Conservation (phyloP, 2,888 invertebrate species). For the Crossocerus cetratus region DNA sequence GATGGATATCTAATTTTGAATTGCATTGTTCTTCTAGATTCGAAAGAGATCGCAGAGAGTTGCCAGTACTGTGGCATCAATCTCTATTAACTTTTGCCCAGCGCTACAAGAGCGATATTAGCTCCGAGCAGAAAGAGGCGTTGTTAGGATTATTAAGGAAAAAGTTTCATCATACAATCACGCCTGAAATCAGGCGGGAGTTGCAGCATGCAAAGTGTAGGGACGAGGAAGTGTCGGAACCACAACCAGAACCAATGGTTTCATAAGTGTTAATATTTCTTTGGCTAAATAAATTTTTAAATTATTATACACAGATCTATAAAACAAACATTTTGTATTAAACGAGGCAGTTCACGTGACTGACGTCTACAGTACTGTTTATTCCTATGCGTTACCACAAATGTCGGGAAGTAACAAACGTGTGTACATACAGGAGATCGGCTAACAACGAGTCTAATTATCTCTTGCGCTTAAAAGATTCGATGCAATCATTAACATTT, state of each 20-base stretch:
- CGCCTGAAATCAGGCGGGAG: constrained; percentile 91
- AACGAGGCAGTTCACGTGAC: not conserved
- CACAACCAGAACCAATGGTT: constrained; percentile 63
- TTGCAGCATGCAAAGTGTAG: constrained; percentile 89
- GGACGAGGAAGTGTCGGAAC: constrained; percentile 81
- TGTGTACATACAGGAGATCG: no score
- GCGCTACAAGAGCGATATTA: constrained; percentile 96
- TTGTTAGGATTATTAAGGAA: constrained; percentile 87
- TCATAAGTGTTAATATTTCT: constrained; percentile 28
- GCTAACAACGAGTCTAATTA: no score
- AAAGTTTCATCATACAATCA: constrained; percentile 85
- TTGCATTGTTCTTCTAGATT: constrained; percentile 81
- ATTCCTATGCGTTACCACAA: not conserved
- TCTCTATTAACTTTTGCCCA: constrained; percentile 95
- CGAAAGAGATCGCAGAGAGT: constrained; percentile 86
- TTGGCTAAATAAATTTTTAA: constrained; percentile 20
- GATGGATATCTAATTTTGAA: no score
- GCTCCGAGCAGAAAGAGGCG: constrained; percentile 93
- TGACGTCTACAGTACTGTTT: not conserved
- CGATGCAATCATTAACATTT: constrained; percentile 4
- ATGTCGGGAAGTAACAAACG: no score
- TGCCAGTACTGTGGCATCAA: constrained; percentile 99
- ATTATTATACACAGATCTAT: constrained; percentile 18
- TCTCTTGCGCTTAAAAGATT: constrained; percentile 1
- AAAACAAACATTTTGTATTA: constrained; percentile 6